Base-by-base conservation (phyloP, 2,888 invertebrate species). In the Allacma fusca region DNA sequence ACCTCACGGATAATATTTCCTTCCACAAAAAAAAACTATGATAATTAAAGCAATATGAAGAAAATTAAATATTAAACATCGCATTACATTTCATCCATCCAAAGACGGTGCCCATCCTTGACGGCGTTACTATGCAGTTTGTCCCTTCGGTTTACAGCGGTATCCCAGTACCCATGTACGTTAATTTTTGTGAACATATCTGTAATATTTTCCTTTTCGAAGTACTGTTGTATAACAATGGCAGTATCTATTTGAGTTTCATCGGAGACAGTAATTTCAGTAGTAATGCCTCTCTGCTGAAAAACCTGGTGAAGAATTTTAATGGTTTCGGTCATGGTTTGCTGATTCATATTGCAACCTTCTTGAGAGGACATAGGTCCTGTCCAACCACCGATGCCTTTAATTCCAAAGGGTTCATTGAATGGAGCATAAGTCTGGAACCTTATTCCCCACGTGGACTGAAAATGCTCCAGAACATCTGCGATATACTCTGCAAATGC, bases 11-110 rank as follows among this genome's bases (percentile, higher is more conserved):
- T n/a, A 67, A 68, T 28, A 19, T 34, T 21, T 34, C 9, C 19
- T 68, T 40, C 23, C n/a, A 19, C 43, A 70, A 69, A 44, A 21
- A 59, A 59, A 59, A 59, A 59, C 19, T 59, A 59, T 21, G 5
- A 59, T 21, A 59, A 21, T n/a, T 23, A 59, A 59, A 59, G 7
- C n/a, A 59, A 59, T 13, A 19, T n/a, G 7, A 7, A 59, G 19
- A 21, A 7, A 13, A 59, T n/a, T 13, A 59, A 21, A n/a, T 13
- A 21, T 21, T 59, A 13, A n/a, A 59, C 5, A 26, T 62, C 16
- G 21, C 74, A n/a, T 76, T 76, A 82, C 82, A 83, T 82, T 77
- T 84, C 83, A 75, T 84, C 81, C 84, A 84, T 84, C 84, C 84
- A 84, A 1, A 84, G 71, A 0, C 76, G 69, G 26, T 83, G 83